These are phyloP conservation scores for Coracopsis vasa DNA, from an alignment of 2,113 vertebrate species.

Conservation along the genomic window DNA sequence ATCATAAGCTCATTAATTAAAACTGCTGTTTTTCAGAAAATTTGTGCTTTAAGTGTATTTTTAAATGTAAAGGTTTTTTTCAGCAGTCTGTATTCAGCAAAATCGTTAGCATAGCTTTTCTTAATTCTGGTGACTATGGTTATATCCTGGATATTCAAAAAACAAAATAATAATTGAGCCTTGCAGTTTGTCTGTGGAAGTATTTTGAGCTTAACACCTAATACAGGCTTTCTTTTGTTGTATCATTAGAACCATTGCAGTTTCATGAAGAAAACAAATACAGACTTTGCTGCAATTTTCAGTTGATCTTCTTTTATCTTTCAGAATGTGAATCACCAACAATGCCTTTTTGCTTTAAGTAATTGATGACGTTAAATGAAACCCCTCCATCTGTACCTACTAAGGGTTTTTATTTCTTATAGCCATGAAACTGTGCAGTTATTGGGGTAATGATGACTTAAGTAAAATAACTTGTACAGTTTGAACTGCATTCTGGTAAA, in stretches of 20 bases:
- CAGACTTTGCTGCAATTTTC: neutral
- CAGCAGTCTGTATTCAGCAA: neutral
- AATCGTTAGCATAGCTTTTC: neutral
- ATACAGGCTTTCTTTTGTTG: neutral
- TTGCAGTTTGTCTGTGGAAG: neutral
- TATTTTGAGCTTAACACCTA: neutral
- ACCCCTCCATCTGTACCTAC: accelerated
- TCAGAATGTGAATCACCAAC: neutral
- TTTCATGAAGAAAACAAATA: accelerated
- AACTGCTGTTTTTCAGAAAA: neutral
- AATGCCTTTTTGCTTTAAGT: neutral
- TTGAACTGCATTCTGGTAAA: neutral
- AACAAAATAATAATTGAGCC: neutral
- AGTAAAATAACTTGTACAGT: neutral
- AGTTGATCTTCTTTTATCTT: neutral
- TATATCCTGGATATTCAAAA: neutral
- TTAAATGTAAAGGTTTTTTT: neutral
- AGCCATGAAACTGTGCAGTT: neutral
- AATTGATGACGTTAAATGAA: neutral
- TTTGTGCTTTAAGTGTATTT: neutral
- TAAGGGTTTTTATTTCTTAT: neutral
- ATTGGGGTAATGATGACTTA: neutral
- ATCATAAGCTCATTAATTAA: neutral
- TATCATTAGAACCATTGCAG: neutral
- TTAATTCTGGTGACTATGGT: neutral